These are phyloP conservation scores for Dasyprocta punctata DNA, from an alignment of 2,113 vertebrate genomes.

Conservation along the genomic window DNA sequence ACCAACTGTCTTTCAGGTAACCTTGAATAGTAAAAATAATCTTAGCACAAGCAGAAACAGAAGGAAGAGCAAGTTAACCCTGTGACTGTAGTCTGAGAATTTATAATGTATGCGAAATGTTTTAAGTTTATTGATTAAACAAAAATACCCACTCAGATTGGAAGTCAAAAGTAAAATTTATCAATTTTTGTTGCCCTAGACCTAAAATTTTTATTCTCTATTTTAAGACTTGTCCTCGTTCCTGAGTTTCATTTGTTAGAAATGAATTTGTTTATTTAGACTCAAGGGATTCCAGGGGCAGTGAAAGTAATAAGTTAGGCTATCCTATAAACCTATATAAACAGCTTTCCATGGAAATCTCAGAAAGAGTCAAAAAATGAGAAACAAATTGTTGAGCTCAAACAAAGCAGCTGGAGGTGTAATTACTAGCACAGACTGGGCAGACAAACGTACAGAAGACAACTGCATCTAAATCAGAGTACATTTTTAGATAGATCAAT, in stretches of 20 bases:
- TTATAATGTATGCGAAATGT: not conserved
- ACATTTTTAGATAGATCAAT: not conserved
- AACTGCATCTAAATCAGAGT: not conserved
- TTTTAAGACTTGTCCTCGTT: not conserved
- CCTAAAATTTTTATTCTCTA: not conserved
- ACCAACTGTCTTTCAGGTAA: not conserved
- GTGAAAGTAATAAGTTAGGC: not conserved
- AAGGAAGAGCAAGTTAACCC: not conserved
- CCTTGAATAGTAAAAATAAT: not conserved
- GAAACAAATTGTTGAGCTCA: not conserved
- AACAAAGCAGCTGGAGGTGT: not conserved
- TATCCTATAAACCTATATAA: not conserved
- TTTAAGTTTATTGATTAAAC: not conserved
- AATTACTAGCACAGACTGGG: not conserved
- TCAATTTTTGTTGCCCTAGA: not conserved
- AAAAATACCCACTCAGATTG: not conserved
- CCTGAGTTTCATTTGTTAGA: not conserved
- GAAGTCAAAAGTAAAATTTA: not conserved
- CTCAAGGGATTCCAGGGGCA: not conserved
- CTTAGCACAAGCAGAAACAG: not conserved
- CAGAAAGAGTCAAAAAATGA: not conserved
- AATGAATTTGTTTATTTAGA: not conserved
- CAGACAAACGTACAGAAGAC: not conserved
- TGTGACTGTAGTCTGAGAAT: not conserved
- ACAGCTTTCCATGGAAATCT: not conserved